Base-by-base conservation (phyloP, 2,113 vertebrate genomes). In the Spermophilus dauricus region DNA sequence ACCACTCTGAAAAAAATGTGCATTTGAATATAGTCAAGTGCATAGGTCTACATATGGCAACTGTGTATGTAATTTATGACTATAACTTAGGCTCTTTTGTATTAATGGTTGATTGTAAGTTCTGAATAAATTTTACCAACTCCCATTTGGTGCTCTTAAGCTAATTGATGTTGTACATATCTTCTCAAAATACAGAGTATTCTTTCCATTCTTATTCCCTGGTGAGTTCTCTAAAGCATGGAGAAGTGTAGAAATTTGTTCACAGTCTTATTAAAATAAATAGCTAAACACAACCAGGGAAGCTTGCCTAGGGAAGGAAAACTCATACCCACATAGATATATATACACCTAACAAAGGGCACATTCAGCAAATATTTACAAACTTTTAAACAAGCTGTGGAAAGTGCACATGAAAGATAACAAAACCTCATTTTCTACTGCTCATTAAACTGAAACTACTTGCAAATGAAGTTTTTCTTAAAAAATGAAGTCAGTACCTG, bases 261-360 rank as follows among this genome's bases (percentile, higher is more conserved):
- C 51, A 83, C 8, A 65, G 42, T 76, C 78, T 96, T 96, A 94
- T 97, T 95, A 95, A 96, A 97, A 96, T 96, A 96, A 92, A 81
- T 51, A 96, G 75, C 76, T 86, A 80, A 89, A 89, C 22, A 83
- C 34, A 75, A 80, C 18, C 87, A 94, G 9, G 51, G 28, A 93
- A 87, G 26, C 51, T 95, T 92, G 65, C 22, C 45, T 73, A 94
- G 80, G 51, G n/a, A 89, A 24, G 26, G 30, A 48, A 89, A 89
- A 51, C 18, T 4, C 70, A 63, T 18, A 65, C 11, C 34, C 17
- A 85, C 0, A 90, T 45, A 45, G 45, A 45, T 51, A 51, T 51
- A 51, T 63, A 92, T 22, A 88, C 3, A 70, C 18, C 42, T 92
- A 95, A 73, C 91, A 93, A 94, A 92, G 72, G 22, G 32, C 20